Percentiles rank a stretch among this genome's conserved stretches.
phyloP scores from a whole-genome alignment of 2,797 vertebrate species.

The Cyclopterus lumpus region DNA sequence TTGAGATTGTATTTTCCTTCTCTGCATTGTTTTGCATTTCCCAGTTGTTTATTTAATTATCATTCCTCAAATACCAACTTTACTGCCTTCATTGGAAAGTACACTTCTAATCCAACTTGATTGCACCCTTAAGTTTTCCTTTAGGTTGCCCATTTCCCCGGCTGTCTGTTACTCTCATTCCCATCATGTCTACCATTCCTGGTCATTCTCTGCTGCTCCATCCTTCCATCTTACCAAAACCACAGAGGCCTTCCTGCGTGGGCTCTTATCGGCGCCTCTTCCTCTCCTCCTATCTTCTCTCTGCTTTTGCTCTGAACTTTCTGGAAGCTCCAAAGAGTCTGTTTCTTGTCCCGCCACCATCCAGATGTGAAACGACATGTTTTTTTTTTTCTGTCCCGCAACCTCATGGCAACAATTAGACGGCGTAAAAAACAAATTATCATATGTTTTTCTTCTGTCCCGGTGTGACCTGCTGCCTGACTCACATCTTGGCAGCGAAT shows the following conservation, averaged over 20 bases:
- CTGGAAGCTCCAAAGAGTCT: background rate
- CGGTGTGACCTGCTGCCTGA: slow-evolving; percentile 38
- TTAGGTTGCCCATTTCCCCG: background rate
- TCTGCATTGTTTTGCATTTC: background rate
- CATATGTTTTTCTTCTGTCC: slow-evolving; percentile 34
- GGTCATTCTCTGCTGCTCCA: slow-evolving; percentile 48
- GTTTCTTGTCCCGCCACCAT: background rate
- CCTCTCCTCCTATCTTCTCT: slow-evolving; percentile 48
- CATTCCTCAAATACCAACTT: background rate
- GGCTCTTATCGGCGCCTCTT: slow-evolving; percentile 59
- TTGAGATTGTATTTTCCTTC: background rate
- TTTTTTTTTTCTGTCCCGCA: slow-evolving; percentile 2
- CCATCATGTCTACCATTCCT: slow-evolving; percentile 33
- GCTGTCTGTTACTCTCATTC: background rate
- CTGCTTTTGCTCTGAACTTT: slow-evolving; percentile 63
- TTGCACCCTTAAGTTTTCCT: background rate
- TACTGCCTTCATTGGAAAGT: background rate
- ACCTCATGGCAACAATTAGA: background rate
- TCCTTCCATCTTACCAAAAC: slow-evolving; percentile 32
- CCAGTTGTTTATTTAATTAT: background rate
- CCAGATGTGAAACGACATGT: background rate
- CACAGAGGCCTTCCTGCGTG: slow-evolving; percentile 48
- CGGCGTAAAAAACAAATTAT: background rate
- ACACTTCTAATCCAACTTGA: background rate
- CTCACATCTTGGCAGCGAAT: slow-evolving; percentile 45